Percentiles rank a stretch among this genome's conserved stretches.
Conservation (phyloP, 2,113 vertebrate species). For the Perca fluviatilis region DNA sequence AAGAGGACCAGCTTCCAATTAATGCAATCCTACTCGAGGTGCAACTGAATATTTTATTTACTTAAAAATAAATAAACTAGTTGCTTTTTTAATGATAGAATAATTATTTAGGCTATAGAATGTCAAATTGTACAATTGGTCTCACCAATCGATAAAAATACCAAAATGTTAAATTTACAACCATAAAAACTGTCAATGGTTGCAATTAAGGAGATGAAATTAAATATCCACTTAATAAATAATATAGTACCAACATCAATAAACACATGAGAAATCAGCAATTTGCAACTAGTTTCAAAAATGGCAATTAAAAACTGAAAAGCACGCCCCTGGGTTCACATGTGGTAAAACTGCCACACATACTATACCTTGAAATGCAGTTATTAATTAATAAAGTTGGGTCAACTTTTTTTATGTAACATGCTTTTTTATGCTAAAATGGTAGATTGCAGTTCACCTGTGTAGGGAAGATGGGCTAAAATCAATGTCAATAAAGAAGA, state of each 20-base stretch:
- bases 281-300: not conserved
- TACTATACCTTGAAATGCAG: not conserved
- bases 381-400: not conserved
- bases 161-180: not conserved
- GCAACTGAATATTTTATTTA: not conserved
- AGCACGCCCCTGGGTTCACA: no score
- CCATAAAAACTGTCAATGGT: not conserved
- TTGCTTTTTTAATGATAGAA: no score
- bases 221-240: no score
- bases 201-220: no score
- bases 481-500: not conserved
- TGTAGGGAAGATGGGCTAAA: no score
- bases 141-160: no score
- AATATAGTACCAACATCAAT: no score
- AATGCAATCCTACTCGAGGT: not conserved
- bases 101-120: not conserved
- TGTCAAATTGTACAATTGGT: no score
- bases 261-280: no score
- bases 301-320: not conserved
- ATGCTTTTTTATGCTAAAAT: not conserved
- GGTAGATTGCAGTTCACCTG: not conserved
- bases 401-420: not conserved
- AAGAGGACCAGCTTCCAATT: not conserved
- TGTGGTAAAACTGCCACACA: conserved; percentile 3
- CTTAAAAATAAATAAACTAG: not conserved